Conservation (phyloP, 2,113 vertebrate species). For the Lamprologus speciosus region DNA sequence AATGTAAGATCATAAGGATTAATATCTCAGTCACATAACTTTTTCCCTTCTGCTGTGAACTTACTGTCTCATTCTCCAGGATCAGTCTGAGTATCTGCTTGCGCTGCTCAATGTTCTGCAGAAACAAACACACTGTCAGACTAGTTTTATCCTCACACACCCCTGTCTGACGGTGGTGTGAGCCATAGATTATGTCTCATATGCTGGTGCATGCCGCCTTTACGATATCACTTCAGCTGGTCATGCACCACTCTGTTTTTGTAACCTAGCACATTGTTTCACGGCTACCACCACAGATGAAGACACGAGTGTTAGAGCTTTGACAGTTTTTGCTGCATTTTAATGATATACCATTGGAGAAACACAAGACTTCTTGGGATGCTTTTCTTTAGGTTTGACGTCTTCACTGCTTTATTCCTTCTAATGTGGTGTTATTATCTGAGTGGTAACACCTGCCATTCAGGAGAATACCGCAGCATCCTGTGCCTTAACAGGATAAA, state of each 20-base stretch:
- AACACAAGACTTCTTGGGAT: background rate
- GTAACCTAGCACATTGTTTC: background rate
- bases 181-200: background rate
- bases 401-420: fast-evolving
- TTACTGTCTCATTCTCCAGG: constrained; percentile 89
- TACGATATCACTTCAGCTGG: fast-evolving
- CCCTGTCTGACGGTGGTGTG: fast-evolving
- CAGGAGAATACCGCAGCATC: fast-evolving
- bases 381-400: fast-evolving
- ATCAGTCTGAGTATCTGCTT: constrained; percentile 87
- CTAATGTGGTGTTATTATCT: background rate
- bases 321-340: background rate
- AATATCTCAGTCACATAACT: background rate
- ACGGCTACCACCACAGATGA: fast-evolving
- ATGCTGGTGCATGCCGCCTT: fast-evolving
- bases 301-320: fast-evolving
- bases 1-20: background rate
- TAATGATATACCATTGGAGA: fast-evolving
- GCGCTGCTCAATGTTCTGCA: constrained; percentile 80
- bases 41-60: constrained; percentile 14
- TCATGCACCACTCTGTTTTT: background rate
- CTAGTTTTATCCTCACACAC: background rate
- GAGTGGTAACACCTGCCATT: fast-evolving
- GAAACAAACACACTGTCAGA: background rate
- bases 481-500: background rate